Evolutionary conservation across 2,888 invertebrate species (phyloP), one percentile per base, ranked within the genome.

Genomic region (Xanthostigma xanthostigma): DNA sequence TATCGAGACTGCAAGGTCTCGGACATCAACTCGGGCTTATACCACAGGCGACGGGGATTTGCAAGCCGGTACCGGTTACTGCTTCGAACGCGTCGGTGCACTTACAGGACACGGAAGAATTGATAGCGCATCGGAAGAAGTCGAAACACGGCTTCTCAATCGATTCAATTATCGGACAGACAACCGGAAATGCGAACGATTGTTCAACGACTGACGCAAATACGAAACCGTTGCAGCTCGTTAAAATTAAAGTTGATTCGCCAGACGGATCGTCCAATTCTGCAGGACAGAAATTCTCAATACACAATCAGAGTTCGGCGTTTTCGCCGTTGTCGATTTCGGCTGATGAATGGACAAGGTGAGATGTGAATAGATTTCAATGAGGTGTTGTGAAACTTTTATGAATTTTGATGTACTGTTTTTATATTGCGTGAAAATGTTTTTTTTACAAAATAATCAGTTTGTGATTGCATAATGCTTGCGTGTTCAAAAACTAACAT

Each of bases 271-370:
- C 45, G 46, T 39, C 51, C 48, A 48, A 51, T 48, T 40, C 53
- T n/a, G n/a, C n/a, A 43, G 50, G 55, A 60, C 64, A 54, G 55
- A 34, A 54, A 53, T 50, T 64, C 45, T 59, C 62, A 44, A 62
- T 68, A 27, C 62, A 68, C 50, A 71, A 73, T 59, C 72, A 78
- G 61, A 72, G 75, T 38, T 74, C 78, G 6, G 84, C 84, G 9
- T 84, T 85, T 62, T 82, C 83, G 2, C 83, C 84, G 6, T 68
- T 84, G 2, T 72, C 72, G 53, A 66, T 60, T 3, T 69, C 75
- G 49, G 70, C 73, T 13, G 77, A 78, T 50, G 78, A 78, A 60
- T 78, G 77, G 78, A 72, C 72, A 58, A 81, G 81, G 72, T 81
- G 78, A 78, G 76, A 73, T 27, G 27, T 6, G 27, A 27, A 27